phyloP scores from a whole-genome alignment of 2,797 vertebrate species.

The Nasua narica region DNA sequence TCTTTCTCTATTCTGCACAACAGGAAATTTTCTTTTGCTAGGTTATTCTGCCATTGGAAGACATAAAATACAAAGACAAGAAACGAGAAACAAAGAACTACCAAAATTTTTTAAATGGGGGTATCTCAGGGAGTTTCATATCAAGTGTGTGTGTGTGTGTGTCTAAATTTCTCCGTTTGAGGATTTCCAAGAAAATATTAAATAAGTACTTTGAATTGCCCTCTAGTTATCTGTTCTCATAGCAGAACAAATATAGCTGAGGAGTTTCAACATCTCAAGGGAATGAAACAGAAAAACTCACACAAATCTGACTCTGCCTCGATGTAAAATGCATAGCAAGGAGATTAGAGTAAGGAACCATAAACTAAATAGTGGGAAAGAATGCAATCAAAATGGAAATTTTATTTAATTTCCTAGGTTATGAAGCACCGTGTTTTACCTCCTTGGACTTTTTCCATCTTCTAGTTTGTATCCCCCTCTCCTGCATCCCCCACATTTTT shows the following conservation, averaged over 20 bases:
- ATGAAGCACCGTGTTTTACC: not conserved
- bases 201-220: constrained; percentile 32
- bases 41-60: not conserved
- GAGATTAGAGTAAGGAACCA: not conserved
- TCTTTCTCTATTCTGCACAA: constrained; percentile 5
- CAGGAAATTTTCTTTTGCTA: not conserved
- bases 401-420: not conserved
- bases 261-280: constrained; percentile 31
- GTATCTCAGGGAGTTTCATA: not conserved
- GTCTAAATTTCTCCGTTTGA: constrained; percentile 40
- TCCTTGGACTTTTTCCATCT: not conserved
- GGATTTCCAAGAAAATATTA: constrained; percentile 53
- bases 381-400: not conserved
- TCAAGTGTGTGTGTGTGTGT: not conserved
- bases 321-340: not conserved
- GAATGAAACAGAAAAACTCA: constrained; percentile 37
- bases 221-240: constrained; percentile 50
- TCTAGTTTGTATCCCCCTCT: not conserved
- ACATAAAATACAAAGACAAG: not conserved
- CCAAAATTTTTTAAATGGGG: not conserved
- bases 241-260: constrained; percentile 50
- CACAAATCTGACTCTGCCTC: not conserved
- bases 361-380: not conserved
- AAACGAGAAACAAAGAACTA: constrained; percentile 17
- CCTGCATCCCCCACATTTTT: not conserved